Conservation (phyloP, 2,113 vertebrate species). For the Daubentonia madagascariensis region DNA sequence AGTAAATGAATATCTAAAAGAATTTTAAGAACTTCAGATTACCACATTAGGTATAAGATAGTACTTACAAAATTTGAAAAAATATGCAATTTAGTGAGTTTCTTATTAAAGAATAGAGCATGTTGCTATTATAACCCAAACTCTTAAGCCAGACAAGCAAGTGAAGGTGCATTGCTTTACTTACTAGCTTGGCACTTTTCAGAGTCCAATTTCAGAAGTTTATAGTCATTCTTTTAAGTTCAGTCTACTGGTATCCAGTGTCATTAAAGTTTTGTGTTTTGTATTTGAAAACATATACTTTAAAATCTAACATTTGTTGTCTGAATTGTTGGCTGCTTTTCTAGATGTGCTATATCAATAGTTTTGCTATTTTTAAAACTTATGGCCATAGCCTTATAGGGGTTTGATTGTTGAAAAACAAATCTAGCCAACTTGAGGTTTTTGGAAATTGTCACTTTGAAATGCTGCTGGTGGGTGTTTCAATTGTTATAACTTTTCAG, state of each 20-base stretch:
- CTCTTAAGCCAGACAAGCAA: not conserved
- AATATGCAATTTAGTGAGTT: not conserved
- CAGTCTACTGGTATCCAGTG: not conserved
- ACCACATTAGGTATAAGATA: not conserved
- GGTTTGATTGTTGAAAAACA: constrained; percentile 23
- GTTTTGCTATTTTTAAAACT: not conserved
- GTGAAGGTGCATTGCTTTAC: not conserved
- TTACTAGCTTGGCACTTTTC: not conserved
- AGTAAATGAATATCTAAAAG: not conserved
- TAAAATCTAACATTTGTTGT: not conserved
- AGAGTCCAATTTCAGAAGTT: not conserved
- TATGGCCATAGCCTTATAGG: not conserved
- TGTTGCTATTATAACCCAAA: not conserved
- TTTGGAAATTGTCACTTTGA: constrained; percentile 59
- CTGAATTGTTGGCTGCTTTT: not conserved
- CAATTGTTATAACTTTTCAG: constrained; percentile 61
- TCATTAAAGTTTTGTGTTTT: not conserved
- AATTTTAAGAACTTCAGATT: not conserved
- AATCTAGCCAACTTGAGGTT: not conserved
- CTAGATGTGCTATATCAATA: not conserved
- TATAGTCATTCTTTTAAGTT: not conserved
- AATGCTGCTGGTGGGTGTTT: constrained; percentile 44
- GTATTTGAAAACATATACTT: not conserved
- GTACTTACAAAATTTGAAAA: not conserved
- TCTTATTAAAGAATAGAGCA: not conserved